Conservation (phyloP, 2,113 vertebrate species). For the Columbina picui region DNA sequence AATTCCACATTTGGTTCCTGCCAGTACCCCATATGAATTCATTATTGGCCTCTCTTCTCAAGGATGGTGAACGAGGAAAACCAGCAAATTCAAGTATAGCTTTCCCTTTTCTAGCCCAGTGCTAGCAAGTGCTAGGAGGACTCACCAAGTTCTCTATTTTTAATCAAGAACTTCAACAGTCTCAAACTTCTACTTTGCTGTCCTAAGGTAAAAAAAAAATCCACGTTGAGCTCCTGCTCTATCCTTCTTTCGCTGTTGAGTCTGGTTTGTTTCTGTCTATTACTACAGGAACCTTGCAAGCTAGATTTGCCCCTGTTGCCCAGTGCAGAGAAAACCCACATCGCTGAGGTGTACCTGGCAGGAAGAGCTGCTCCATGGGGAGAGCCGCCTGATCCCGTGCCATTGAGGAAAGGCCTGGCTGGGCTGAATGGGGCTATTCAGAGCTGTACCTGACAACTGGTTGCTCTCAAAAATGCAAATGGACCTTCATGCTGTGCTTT, state of each 20-base stretch:
- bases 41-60: neutral
- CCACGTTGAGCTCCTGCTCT: neutral
- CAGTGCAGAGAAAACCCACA: neutral
- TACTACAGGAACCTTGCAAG: neutral
- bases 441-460: neutral
- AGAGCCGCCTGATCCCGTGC: neutral
- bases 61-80: neutral
- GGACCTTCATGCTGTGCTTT: neutral
- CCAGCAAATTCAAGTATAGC: fast-evolving
- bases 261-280: neutral
- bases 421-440: neutral
- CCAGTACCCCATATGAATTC: neutral
- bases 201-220: neutral
- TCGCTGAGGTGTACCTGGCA: neutral
- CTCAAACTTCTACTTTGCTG: neutral
- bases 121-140: neutral
- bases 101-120: neutral
- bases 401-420: neutral
- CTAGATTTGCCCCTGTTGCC: neutral
- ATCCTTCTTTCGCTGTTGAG: neutral
- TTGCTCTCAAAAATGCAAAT: neutral
- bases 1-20: neutral
- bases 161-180: neutral
- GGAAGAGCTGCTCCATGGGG: neutral
- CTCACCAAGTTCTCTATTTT: neutral